These are phyloP conservation scores for Pilophorus perplexus DNA, from an alignment of 2,888 invertebrate genomes.

Conservation along the genomic window DNA sequence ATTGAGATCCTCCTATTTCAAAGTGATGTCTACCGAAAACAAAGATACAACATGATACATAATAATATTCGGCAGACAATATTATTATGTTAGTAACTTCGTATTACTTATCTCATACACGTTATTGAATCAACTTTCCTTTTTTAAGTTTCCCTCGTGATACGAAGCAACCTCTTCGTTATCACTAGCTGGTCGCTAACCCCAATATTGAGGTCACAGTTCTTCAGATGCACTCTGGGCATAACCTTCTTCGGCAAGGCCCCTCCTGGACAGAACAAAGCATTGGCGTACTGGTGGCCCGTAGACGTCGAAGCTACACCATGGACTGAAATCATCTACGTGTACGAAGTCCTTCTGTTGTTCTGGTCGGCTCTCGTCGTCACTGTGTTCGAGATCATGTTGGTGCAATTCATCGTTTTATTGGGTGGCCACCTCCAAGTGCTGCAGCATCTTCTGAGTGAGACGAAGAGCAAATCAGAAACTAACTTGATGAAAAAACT, in stretches of 20 bases:
- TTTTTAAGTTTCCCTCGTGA: no score
- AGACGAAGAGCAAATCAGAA: not conserved
- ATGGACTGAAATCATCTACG: constrained; percentile 22
- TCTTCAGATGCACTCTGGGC: not conserved
- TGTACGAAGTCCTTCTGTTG: constrained; percentile 10
- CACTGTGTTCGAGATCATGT: constrained; percentile 5
- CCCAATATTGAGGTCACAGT: constrained; percentile 6
- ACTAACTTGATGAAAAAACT: not conserved
- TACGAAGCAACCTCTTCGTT: not conserved
- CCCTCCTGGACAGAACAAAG: not conserved
- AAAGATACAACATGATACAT: no score
- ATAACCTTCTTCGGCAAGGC: not conserved
- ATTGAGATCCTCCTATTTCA: no score
- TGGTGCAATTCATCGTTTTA: constrained; percentile 6
- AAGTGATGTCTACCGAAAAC: no score
- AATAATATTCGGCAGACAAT: no score
- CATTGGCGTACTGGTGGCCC: constrained; percentile 18
- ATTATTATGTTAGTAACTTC: no score
- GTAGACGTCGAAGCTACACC: not conserved
- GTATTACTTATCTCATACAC: no score
- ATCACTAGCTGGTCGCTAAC: constrained; percentile 4
- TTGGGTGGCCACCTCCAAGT: not conserved
- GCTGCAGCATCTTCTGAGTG: constrained; percentile 1
- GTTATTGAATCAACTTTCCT: no score
- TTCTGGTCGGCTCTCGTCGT: not conserved